Percentiles rank a stretch among this genome's conserved stretches.
phyloP scores from a whole-genome alignment of 2,888 invertebrate species.

The Synanthedon myopaeformis region DNA sequence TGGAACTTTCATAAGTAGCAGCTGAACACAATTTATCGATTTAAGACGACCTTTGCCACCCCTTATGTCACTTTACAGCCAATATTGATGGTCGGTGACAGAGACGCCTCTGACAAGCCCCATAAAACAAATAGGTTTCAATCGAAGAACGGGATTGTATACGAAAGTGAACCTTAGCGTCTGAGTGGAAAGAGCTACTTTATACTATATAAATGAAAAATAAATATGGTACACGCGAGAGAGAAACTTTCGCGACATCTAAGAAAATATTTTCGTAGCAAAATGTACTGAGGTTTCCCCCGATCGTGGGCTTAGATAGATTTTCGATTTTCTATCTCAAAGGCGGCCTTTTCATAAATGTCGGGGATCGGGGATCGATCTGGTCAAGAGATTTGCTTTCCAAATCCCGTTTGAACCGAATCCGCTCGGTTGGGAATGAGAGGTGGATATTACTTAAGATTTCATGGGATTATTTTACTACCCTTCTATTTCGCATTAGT shows the following conservation, averaged over 20 bases:
- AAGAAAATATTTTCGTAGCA: conserved; percentile 52
- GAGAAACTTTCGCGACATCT: conserved; percentile 43
- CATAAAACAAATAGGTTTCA: conserved; percentile 9
- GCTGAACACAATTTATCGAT: conserved; percentile 60
- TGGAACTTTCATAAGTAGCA: conserved; percentile 55
- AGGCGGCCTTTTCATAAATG: conserved; percentile 60
- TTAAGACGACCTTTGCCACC: conserved; percentile 56
- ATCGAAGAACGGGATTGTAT: conserved; percentile 2
- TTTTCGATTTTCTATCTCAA: conserved; percentile 38
- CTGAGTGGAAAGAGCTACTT: conserved; percentile 10
- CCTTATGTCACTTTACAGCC: conserved; percentile 57
- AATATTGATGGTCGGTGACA: conserved; percentile 67
- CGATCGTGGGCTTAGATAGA: conserved; percentile 41
- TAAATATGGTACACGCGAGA: conserved; percentile 22
- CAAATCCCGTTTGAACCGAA: conserved; percentile 40
- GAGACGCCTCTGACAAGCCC: conserved; percentile 42
- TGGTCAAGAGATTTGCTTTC: conserved; percentile 41
- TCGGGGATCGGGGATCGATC: conserved; percentile 49
- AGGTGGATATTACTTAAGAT: conserved; percentile 3
- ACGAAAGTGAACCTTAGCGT: conserved; percentile 18
- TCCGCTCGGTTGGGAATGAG: conserved; percentile 12
- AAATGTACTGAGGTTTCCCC: conserved; percentile 49
- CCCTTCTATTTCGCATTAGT: neutral
- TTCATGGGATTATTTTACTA: neutral
- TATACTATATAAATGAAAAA: conserved; percentile 7